These are phyloP conservation scores for Galemys pyrenaicus DNA, from an alignment of 2,113 vertebrate species.

Conservation along the genomic window DNA sequence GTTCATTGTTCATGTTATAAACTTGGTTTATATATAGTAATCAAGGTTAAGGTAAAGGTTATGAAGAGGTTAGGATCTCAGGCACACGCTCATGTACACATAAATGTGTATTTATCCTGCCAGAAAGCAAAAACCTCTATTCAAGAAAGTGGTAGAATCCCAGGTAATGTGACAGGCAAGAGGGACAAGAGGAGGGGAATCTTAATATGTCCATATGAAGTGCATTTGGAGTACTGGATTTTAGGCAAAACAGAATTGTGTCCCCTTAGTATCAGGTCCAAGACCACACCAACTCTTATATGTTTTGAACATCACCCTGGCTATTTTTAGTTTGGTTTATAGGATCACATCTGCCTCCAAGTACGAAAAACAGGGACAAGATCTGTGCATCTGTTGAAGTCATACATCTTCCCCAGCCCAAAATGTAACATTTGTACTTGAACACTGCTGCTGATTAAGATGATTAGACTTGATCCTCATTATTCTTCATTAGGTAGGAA, in stretches of 20 bases:
- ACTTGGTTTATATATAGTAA: too few species aligned
- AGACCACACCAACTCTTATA: not conserved
- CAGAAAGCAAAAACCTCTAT: not conserved
- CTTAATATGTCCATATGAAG: not conserved
- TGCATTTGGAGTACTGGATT: not conserved
- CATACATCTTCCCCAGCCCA: conserved; percentile 8
- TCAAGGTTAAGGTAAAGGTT: too few species aligned
- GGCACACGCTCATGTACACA: too few species aligned
- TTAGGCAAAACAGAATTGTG: not conserved
- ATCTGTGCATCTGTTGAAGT: not conserved
- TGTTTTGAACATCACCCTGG: not conserved
- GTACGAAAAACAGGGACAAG: not conserved
- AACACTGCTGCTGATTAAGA: conserved; percentile 72
- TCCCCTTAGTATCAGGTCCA: not conserved
- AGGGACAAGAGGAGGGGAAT: not conserved
- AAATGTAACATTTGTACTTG: conserved; percentile 60
- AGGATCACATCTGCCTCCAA: not conserved
- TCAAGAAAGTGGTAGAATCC: not conserved
- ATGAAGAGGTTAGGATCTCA: too few species aligned
- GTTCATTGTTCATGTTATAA: not conserved
- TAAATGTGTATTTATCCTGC: not conserved
- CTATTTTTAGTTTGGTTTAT: not conserved
- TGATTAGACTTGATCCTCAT: conserved; percentile 78
- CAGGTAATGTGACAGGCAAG: not conserved
- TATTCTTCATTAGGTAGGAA: conserved; percentile 82